These are phyloP conservation scores for Conus betulinus DNA, from an alignment of 1,140 invertebrate species.

Conservation along the genomic window DNA sequence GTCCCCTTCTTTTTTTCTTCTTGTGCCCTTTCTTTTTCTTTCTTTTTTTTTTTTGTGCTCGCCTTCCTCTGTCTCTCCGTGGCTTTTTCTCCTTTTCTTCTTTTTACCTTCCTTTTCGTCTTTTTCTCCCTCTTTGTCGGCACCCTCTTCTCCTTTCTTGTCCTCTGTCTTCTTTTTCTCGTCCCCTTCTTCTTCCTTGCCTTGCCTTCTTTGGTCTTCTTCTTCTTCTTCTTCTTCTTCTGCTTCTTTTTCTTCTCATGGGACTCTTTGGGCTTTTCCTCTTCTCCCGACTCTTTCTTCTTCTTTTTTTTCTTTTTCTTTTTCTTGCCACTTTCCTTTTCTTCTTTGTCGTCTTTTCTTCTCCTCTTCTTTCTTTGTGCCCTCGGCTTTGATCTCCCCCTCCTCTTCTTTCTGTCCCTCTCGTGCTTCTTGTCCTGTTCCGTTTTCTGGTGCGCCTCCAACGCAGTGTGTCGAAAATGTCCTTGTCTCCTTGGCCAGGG, in stretches of 20 bases:
- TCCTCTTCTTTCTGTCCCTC: neutral
- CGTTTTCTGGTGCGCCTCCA: neutral
- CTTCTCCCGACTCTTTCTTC: neutral
- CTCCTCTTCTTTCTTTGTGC: neutral
- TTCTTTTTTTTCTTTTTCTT: neutral
- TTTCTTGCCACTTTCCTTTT: neutral
- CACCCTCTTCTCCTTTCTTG: no score
- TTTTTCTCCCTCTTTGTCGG: neutral
- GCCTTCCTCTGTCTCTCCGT: neutral
- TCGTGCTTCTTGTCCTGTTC: neutral
- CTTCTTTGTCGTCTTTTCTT: neutral
- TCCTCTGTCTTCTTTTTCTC: no score
- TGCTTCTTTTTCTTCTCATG: no score
- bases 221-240: no score
- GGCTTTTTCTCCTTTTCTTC: neutral
- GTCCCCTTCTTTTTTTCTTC: neutral
- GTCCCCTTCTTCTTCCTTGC: no score
- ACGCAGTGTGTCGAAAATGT: neutral
- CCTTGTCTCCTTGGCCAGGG: neutral
- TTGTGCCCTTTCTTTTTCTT: no score
- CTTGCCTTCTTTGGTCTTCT: no score
- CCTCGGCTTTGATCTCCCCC: neutral
- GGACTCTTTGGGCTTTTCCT: neutral
- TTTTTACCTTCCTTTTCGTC: neutral
- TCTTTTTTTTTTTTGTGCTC: neutral